Evolutionary conservation across 2,113 vertebrate genomes (phyloP), one percentile per base, ranked within the genome.

Genomic region (Orientallactaga bullata): DNA sequence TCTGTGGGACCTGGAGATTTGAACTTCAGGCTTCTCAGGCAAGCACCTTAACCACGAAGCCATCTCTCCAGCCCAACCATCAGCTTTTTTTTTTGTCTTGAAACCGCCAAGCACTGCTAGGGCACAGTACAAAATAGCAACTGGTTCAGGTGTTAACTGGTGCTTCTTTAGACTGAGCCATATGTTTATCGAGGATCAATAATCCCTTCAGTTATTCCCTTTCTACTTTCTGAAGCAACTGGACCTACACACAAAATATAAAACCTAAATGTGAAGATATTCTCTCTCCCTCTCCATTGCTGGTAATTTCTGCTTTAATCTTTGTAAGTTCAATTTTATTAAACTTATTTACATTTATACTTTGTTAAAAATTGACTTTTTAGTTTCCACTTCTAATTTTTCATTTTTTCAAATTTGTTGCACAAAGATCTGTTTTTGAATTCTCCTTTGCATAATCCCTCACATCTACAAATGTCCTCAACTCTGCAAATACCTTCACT

Each of bases 161-260:
- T 66, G 77, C 72, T 93, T 73, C 58, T 91, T 79, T 72, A 93
- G 76, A 91, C 61, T 85, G 10, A 60, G 68, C 51, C 79, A 72
- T 55, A 63, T 26, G 73, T 68, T 68, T 81, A 80, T 42, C 15
- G 32, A 35, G 35, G 68, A 73, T 86, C 93, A 81, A 39, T n/a
- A 71, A 84, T 69, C 11, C 72, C 55, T 66, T 77, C 30, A 60
- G 26, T 73, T 89, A 65, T 61, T 86, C 42, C 20, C 24, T 86
- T 94, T 39, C 77, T 69, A 74, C 30, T 86, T 24, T 71, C 66
- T 47, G 42, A 26, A 66, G 42, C 37, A 93, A 83, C 66, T 91
- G 26, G 23, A 80, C 24, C 76, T 69, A 3, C 20, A 32, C 24
- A 47, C 71, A 65, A 85, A 65, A 55, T 35, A 68, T 4, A 37